These are phyloP conservation scores for Crotalus viridis DNA, from an alignment of 2,113 vertebrate species.

Conservation along the genomic window DNA sequence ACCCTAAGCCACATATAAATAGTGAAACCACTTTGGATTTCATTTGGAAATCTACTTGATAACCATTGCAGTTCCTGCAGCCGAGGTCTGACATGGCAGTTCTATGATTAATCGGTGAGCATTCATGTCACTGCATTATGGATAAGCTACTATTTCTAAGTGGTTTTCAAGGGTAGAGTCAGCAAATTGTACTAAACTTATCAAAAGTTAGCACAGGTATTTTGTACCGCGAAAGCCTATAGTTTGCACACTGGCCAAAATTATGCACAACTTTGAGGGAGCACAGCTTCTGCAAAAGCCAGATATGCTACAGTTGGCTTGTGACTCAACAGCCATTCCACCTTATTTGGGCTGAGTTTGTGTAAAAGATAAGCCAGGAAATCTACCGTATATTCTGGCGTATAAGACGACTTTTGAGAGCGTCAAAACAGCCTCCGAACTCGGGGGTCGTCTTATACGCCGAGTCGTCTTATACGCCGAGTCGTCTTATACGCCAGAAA, in stretches of 20 bases:
- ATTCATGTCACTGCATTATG: background rate
- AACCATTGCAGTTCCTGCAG: background rate
- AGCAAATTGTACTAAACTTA: background rate
- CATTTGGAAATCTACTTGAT: background rate
- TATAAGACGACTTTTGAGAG: too few species aligned
- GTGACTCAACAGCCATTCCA: background rate
- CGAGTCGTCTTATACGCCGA: too few species aligned
- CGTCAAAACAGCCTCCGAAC: too few species aligned
- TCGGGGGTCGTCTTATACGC: too few species aligned
- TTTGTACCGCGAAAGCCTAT: background rate
- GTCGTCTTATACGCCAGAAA: too few species aligned
- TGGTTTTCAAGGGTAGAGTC: background rate
- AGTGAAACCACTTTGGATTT: background rate
- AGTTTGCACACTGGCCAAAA: background rate
- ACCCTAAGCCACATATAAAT: background rate
- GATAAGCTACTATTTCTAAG: background rate
- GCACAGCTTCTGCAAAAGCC: background rate
- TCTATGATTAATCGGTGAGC: background rate
- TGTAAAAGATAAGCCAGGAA: background rate
- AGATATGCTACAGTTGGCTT: background rate
- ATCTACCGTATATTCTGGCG: background rate
- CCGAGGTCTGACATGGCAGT: background rate
- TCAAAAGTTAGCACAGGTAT: background rate
- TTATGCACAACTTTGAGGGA: background rate
- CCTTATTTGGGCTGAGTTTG: background rate